A percentile compares a stretch with the other conserved stretches of the same genome.
These are phyloP conservation scores for Pampus argenteus DNA, from an alignment of 2,797 vertebrate genomes.

Conservation along the genomic window DNA sequence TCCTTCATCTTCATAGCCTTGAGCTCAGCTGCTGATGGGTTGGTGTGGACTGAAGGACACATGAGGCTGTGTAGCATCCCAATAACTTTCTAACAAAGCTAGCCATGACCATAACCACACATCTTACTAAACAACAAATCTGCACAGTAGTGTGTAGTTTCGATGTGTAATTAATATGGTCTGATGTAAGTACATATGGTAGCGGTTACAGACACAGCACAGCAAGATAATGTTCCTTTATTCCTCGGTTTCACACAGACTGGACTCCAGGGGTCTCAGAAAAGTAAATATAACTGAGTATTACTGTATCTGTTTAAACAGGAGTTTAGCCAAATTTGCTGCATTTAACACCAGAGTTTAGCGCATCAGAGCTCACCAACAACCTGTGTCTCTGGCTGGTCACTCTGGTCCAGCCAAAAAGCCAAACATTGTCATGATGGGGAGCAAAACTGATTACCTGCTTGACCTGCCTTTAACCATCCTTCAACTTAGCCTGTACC, in stretches of 20 bases:
- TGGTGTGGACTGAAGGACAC: slow-evolving; percentile 51
- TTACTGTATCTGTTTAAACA: not conserved
- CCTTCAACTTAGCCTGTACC: slow-evolving; percentile 41
- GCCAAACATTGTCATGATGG: slow-evolving; percentile 56
- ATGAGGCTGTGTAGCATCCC: slow-evolving; percentile 36
- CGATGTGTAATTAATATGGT: slow-evolving; percentile 3
- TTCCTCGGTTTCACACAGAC: not conserved
- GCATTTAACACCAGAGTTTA: too few species aligned
- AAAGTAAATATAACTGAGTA: slow-evolving; percentile 1
- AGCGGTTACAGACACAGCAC: not conserved
- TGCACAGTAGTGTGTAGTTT: not conserved
- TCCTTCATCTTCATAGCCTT: slow-evolving; percentile 21
- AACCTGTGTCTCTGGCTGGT: too few species aligned
- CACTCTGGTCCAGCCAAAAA: too few species aligned
- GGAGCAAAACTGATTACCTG: slow-evolving; percentile 64
- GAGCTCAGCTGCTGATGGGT: slow-evolving; percentile 35
- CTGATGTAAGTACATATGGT: not conserved
- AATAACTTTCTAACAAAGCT: slow-evolving; percentile 59
- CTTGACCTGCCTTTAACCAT: slow-evolving; percentile 47
- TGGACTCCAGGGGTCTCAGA: not conserved
- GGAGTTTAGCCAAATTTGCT: too few species aligned
- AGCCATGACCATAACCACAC: not conserved
- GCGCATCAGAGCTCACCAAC: too few species aligned
- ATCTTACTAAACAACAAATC: not conserved
- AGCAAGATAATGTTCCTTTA: not conserved